These are phyloP conservation scores for Parauchenoglanis ngamensis DNA, from an alignment of 2,797 vertebrate genomes.

Conservation along the genomic window DNA sequence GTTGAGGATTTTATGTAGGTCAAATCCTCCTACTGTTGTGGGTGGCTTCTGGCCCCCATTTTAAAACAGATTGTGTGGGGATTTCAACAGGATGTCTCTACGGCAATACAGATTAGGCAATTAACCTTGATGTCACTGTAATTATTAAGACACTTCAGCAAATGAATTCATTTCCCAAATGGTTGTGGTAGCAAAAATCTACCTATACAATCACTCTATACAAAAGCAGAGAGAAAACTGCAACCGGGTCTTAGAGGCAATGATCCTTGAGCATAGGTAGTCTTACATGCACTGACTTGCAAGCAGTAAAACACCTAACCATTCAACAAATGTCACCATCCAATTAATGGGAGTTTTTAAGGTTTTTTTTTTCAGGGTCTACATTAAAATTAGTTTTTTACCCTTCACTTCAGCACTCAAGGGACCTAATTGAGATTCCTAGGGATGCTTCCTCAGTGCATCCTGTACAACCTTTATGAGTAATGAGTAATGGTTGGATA, in stretches of 20 bases:
- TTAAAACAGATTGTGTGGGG: slow-evolving; percentile 90
- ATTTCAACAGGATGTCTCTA: slow-evolving; percentile 80
- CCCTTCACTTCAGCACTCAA: slow-evolving; percentile 8
- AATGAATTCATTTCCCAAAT: slow-evolving; percentile 95
- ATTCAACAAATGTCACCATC: slow-evolving; percentile 26
- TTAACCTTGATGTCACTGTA: slow-evolving; percentile 97
- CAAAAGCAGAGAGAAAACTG: slow-evolving; percentile 60
- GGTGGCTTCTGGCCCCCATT: slow-evolving; percentile 82
- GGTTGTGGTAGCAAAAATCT: slow-evolving; percentile 79
- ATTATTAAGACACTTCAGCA: slow-evolving; percentile 96
- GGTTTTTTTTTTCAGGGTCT: not conserved
- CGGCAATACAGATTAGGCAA: slow-evolving; percentile 94
- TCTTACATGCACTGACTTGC: slow-evolving; percentile 7
- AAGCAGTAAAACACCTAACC: slow-evolving; percentile 13
- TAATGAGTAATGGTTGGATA: slow-evolving; percentile 40
- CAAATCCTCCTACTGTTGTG: slow-evolving; percentile 67
- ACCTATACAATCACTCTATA: too few relatives aligned
- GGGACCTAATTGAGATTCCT: slow-evolving; percentile 7
- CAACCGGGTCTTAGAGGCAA: slow-evolving; percentile 17
- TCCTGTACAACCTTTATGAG: slow-evolving; percentile 31
- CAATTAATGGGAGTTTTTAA: not conserved
- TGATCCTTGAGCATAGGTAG: not conserved
- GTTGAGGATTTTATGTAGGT: slow-evolving; percentile 69
- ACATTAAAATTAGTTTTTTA: slow-evolving; percentile 15
- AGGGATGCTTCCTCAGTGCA: slow-evolving; percentile 17